Base-by-base conservation (phyloP, 1,140 invertebrate genomes). In the Argopecten irradians region DNA sequence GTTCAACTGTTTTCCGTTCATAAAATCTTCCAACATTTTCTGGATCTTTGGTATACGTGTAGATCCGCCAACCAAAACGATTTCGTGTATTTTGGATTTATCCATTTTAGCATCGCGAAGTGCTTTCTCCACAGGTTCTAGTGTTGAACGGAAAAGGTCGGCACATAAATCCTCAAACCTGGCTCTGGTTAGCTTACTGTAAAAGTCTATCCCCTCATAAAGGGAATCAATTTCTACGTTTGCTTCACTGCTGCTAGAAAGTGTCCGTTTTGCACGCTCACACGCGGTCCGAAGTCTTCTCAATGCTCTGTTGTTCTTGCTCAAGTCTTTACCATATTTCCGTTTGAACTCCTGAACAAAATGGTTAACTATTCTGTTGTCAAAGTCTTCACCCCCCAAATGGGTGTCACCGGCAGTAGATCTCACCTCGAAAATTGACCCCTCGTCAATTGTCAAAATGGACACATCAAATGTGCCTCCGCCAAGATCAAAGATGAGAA, bases 11-110 rank as follows among this genome's bases (percentile, higher is more conserved):
- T 99, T 99, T 87, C 98, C 99, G 91, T 98, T 98, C 88, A 92
- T 90, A 96, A 98, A 98, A 95, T 99, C 98, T 94, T 98, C 97
- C 83, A 99, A 96, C 86, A 99, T 96, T 94, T 98, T 98, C 96
- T 99, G 98, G 84, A 99, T 98, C 95, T 99, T 99, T 46, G 99
- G 99, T 93, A 99, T 99, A 96, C 99, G 97, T 43, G 99, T 99
- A 22, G 99, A 99, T 82, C 99, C 99, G 91, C 99, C 99, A 83
- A 99, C 99, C 33, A 99, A 96, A 46, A 99, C 98, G 91, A 99
- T 98, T 92, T 99, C 99, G 93, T 99, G 97, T 91, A 99, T 98
- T 89, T 97, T 96, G 19, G 97, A 96, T 95, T 99, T 99, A 96
- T 98, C 98, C 97, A 99, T 97, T 94, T 99, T 99, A 82, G 98